Evolutionary conservation across 53 echinoderm and acorn worm species (phyloP), one percentile per base, ranked within the genome.

Genomic region (Holothuria scabra): DNA sequence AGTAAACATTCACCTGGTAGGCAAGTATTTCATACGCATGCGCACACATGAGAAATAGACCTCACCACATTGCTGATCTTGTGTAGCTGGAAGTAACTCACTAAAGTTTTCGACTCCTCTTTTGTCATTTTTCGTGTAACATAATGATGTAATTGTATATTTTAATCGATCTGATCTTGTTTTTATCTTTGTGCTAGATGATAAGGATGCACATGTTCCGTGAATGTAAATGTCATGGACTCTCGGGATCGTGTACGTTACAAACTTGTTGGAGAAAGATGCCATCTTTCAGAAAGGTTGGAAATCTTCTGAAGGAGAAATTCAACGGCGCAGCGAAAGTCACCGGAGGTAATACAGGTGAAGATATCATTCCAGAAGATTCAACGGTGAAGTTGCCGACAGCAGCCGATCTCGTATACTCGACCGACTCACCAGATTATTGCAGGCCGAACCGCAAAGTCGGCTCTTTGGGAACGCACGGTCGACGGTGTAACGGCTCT

Each of bases 251-350:
- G 16, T 92, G 92, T 46, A 93, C 93, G 13, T 80, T 95, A 35
- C 69, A 91, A 57, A 95, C 95, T 12, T 95, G 95, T 46, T 95
- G 95, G 95, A 91, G 89, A 65, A 90, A 91, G 59, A 95, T 95
- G 95, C 95, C 95, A 12, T 85, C 88, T 16, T 95, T 95, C 82
- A 86, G 95, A 34, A 90, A 93, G 44, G 91, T 90, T 34, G 95
- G 95, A 23, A 66, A 83, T 41, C 90, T 90, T 3, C 84, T 95
- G 28, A 95, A 93, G 76, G 90, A 90, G 23, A 88, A 82, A 41
- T 95, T 93, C 82, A 91, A 95, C 59, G 91, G 93, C 37, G 94
- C 94, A 41, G 91, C 89, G 58, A 97, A 97, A 85, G 97, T 94
- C 16, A 97, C 88, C 9, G 92, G 97, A 44, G 97, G 89, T 11